Evolutionary conservation across 37 sponge, comb jelly and placozoan species (phyloP), one percentile per base, ranked within the genome.

Genomic region (Cliona cf. orientalis): DNA sequence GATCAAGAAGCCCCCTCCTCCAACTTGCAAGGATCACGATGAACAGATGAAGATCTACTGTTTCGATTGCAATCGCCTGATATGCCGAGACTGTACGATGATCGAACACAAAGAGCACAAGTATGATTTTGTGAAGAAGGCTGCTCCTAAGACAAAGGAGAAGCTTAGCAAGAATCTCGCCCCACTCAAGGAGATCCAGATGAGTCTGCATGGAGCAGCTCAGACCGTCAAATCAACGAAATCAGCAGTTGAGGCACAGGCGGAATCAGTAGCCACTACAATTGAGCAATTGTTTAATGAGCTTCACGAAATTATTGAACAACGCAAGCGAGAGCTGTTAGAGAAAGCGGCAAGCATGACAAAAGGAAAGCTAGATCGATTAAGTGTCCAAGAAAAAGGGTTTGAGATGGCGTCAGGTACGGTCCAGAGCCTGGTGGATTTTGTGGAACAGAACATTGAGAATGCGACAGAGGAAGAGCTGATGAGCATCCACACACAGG

Each of bases 21-120:
- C 42, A 33, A 49, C 32, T 23, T 82, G 82, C 25, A 7, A 19
- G 39, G 62, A 45, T 7, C 82, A 82, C 33, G 82, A 72, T 32
- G 72, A 72, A 21, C 63, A 34, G 44, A 39, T 65, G 72, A 82
- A 61, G 64, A 41, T 72, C 3, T 82, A 45, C 63, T 82, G 82
- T 73, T 82, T 62, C 37, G 82, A 82, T 46, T 82, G 82, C 36
- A 29, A 72, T 32, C 31, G 72, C 28, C 73, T 82, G n/a, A 72
- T 82, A 44, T 82, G 82, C 33, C 72, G 63, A 0, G 73, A 82
- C 46, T 82, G 82, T 46, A 82, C 63, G 2, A 42, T 82, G 23
- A 41, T 35, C 36, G 72, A 71, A 11, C 82, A 82, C 33, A 39
- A 11, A 31, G 73, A 39, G 3, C 82, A 82, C 82, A 59, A 72